A percentile compares a stretch with the other conserved stretches of the same genome.
phyloP scores from a whole-genome alignment of 2,888 invertebrate genomes.

The Antitype chi region DNA sequence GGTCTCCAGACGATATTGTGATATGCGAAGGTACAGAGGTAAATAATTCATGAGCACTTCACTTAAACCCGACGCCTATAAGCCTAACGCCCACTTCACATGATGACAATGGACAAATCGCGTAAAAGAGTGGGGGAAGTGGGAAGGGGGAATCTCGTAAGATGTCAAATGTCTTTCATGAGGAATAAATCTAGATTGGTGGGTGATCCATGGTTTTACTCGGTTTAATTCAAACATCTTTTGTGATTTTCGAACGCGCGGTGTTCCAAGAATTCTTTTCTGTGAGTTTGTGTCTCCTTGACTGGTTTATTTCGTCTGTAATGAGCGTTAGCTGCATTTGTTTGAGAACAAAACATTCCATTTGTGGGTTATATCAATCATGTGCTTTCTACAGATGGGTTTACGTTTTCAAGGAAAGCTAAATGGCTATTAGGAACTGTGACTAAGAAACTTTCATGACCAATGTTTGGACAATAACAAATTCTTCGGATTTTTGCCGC shows the following conservation, averaged over 20 bases:
- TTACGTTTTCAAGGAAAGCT: conserved; percentile 43
- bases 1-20: conserved; percentile 68
- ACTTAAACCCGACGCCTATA: conserved; percentile 76
- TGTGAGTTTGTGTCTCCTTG: conserved; percentile 27
- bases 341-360: conserved; percentile 57
- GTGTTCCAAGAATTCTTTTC: conserved; percentile 67
- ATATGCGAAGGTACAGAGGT: conserved; percentile 73
- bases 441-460: conserved; percentile 23
- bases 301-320: conserved; percentile 60
- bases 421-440: conserved; percentile 31
- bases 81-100: conserved; percentile 72
- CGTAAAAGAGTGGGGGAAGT: conserved; percentile 71
- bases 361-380: conserved; percentile 56
- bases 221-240: conserved; percentile 68
- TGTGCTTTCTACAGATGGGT: conserved; percentile 42
- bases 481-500: not conserved
- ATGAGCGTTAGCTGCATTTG: conserved; percentile 59
- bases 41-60: conserved; percentile 87
- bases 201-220: conserved; percentile 69
- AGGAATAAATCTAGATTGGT: conserved; percentile 78
- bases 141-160: conserved; percentile 71
- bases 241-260: conserved; percentile 60
- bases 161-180: conserved; percentile 79
- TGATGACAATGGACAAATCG: conserved; percentile 83
- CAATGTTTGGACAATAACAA: not conserved